Evolutionary conservation across 2,888 invertebrate genomes (phyloP), one percentile per base, ranked within the genome.

Genomic region (Yponomeuta cagnagella): DNA sequence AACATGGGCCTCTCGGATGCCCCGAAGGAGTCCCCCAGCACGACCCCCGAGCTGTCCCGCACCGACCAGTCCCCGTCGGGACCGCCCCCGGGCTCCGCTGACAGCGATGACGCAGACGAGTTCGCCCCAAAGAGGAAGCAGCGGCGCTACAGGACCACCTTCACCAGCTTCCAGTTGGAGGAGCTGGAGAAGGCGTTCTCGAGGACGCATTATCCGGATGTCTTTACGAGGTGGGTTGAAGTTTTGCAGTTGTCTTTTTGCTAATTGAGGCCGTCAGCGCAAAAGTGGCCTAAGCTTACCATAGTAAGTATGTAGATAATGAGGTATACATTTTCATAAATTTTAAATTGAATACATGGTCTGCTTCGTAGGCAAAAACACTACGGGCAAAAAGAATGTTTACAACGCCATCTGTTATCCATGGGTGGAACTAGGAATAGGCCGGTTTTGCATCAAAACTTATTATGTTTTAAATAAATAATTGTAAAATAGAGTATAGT

Each of bases 101-200:
- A 93, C 78, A 94, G 95, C 75, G 95, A 95, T 71, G 94, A 94
- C 69, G 94, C 95, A 23, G 95, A 97, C 80, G 96, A 97, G 76
- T 96, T 96, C 82, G 93, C 96, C 0, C 97, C 97, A 0, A 98
- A 98, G 87, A 93, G 98, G 75, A 98, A 98, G 83, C 98, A 98
- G 83, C 93, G 98, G 10, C 92, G 98, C 68, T 98, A 98, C 84
- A 93, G 98, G 75, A 98, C 98, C n/a, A 98, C 98, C 48, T 98
- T 98, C 88, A 98, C 98, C 68, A 97, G 97, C 81, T 98, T 97
- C 82, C 97, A 99, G 87, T 93, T 99, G 76, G 98, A 99, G 85
- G 98, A 99, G 86, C 88, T 99, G 78, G 98, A 99, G 89, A 98
- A 98, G 83, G 98, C 98, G 0, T 99, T 99, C 90, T 96, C 98